These are phyloP conservation scores for Botrylloides violaceus DNA, from an alignment of 23 tunicate species.

Conservation along the genomic window DNA sequence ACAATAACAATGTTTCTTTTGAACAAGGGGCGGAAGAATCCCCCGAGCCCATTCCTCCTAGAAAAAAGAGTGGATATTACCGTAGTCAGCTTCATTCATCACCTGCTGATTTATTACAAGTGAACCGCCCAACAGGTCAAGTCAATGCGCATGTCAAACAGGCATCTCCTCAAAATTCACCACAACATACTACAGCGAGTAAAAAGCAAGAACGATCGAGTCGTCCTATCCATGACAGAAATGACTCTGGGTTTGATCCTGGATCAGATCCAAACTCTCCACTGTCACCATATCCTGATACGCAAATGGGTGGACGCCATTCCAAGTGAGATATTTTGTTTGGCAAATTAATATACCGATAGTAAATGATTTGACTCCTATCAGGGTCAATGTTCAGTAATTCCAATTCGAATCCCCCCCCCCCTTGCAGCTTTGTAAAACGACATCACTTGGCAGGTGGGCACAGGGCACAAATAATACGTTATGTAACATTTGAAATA, in stretches of 20 bases:
- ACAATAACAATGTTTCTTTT: conserved; percentile 1
- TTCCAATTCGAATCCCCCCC: too few species aligned
- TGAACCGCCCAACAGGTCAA: not conserved
- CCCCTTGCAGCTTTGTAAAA: too few species aligned
- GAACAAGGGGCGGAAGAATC: not conserved
- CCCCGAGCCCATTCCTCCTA: conserved; percentile 17
- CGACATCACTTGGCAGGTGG: too few species aligned
- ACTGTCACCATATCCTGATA: not conserved
- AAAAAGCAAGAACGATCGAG: not conserved
- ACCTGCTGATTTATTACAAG: conserved; percentile 19
- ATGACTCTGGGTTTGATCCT: conserved; percentile 16
- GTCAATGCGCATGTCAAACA: not conserved
- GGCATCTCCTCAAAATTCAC: not conserved
- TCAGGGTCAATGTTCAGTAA: too few species aligned
- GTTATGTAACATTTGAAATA: too few species aligned
- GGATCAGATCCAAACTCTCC: conserved; percentile 19
- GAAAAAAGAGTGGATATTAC: conserved; percentile 13
- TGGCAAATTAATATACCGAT: too few species aligned
- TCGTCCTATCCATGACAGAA: conserved; percentile 4
- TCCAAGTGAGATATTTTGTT: not conserved
- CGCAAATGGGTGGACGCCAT: not conserved
- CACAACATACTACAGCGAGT: not conserved
- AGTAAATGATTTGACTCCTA: too few species aligned
- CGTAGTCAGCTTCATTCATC: conserved; percentile 28
- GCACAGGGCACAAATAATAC: too few species aligned